Evolutionary conservation across 2,797 vertebrate genomes (phyloP).

Genomic region (Trematomus bernacchii): DNA sequence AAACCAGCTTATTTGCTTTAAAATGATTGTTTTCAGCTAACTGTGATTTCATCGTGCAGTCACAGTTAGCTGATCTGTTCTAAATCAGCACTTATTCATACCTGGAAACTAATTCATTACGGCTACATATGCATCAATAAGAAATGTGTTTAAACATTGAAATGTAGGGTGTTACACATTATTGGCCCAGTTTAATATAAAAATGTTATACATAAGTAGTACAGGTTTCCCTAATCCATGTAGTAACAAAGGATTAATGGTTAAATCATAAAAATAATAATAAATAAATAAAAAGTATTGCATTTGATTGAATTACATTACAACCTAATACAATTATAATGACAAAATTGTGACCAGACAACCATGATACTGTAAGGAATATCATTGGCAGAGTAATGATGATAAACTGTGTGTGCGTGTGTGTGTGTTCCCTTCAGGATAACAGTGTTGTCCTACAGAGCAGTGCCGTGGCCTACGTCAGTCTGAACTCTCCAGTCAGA

Average conservation of each 20-base stretch:
- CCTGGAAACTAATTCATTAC: too few relatives aligned
- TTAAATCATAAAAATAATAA: not conserved
- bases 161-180: too few relatives aligned
- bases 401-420: not conserved
- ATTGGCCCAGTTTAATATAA: too few relatives aligned
- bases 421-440: slow-evolving; percentile 83
- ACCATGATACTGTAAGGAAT: not conserved
- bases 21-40: too few relatives aligned
- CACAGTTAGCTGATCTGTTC: too few relatives aligned
- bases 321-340: not conserved
- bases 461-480: slow-evolving; percentile 91
- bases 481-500: slow-evolving; percentile 88
- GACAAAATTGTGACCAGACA: not conserved
- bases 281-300: not conserved
- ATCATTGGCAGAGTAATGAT: not conserved
- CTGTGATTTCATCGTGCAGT: too few relatives aligned
- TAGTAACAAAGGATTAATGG: not conserved
- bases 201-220: too few relatives aligned
- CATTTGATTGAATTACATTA: not conserved
- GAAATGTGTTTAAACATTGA: too few relatives aligned
- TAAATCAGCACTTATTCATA: too few relatives aligned
- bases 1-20: too few relatives aligned
- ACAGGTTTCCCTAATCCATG: too few relatives aligned
- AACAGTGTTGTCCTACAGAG: slow-evolving; percentile 89
- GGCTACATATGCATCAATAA: too few relatives aligned